Evolutionary conservation across 1,140 invertebrate species (phyloP).

Genomic region (Harlomillsia oculata): DNA sequence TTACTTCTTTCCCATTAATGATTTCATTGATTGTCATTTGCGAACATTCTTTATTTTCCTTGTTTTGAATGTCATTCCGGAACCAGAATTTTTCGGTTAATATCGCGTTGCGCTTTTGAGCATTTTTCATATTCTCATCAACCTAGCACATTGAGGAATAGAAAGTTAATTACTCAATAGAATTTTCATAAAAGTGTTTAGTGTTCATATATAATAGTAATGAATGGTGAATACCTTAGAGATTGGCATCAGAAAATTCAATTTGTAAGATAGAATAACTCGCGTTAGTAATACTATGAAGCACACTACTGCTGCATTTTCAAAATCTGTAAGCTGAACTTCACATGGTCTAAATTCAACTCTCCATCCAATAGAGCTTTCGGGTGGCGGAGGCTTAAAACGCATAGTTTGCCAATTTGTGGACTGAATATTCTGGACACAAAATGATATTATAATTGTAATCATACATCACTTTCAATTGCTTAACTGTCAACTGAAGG

Average conservation of each 20-base stretch:
- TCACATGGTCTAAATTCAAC: conserved; percentile 99
- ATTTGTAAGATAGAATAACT: conserved; percentile 90
- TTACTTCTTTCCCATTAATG: conserved; percentile 83
- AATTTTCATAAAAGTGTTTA: neutral
- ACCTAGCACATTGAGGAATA: conserved; percentile 49
- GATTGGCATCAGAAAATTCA: conserved; percentile 95
- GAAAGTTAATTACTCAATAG: neutral
- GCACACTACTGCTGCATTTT: conserved; percentile 98
- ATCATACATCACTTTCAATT: conserved; percentile 6
- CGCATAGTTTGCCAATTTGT: conserved; percentile 99
- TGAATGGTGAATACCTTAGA: conserved; percentile 64
- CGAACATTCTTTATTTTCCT: conserved; percentile 48
- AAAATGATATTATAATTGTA: neutral
- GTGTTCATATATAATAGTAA: neutral
- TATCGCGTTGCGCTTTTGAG: conserved; percentile 82
- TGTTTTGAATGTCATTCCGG: conserved; percentile 62
- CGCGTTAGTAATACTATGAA: conserved; percentile 94
- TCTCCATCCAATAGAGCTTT: conserved; percentile 94
- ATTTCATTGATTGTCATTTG: conserved; percentile 90
- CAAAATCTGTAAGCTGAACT: conserved; percentile 96
- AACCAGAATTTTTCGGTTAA: conserved; percentile 81
- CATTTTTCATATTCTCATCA: conserved; percentile 94
- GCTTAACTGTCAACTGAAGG: neutral
- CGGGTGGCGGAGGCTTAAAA: conserved; percentile 93
- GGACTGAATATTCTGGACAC: conserved; percentile 87